These are phyloP conservation scores for Thumatha senex DNA, from an alignment of 2,888 invertebrate species.

Conservation along the genomic window DNA sequence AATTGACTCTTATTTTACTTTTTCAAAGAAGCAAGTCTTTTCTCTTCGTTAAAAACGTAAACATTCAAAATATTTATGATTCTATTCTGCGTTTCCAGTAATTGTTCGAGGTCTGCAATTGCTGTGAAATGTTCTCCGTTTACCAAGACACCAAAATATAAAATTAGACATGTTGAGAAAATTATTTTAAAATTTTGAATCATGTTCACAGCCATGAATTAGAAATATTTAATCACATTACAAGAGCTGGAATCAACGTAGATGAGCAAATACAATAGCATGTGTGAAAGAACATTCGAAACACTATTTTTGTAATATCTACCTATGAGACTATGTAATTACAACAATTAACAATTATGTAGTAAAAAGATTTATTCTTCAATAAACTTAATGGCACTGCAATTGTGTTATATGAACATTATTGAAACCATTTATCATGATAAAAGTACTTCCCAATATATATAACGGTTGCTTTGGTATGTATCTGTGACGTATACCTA, in stretches of 20 bases:
- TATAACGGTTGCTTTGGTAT: no score
- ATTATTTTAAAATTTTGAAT: background rate
- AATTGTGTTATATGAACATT: no score
- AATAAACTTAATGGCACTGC: no score
- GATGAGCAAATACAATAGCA: no score
- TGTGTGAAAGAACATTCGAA: no score
- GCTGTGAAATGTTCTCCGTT: background rate
- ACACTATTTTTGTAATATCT: background rate
- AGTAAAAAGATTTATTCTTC: background rate
- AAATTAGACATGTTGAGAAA: background rate
- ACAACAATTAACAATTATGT: background rate
- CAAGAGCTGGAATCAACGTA: no score
- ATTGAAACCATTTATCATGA: no score
- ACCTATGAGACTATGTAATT: background rate
- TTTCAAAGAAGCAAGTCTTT: constrained; percentile 83
- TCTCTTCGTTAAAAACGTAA: constrained; percentile 92
- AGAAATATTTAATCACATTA: no score
- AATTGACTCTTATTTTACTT: background rate
- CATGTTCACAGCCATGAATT: background rate
- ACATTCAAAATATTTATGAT: constrained; percentile 92
- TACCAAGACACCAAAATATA: background rate
- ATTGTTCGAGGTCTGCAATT: constrained; percentile 86
- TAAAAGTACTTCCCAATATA: no score
- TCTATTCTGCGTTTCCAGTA: constrained; percentile 94
- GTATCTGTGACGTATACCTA: no score